Base-by-base conservation (phyloP, 2,797 vertebrate genomes). In the Schizothorax lantsangensis region DNA sequence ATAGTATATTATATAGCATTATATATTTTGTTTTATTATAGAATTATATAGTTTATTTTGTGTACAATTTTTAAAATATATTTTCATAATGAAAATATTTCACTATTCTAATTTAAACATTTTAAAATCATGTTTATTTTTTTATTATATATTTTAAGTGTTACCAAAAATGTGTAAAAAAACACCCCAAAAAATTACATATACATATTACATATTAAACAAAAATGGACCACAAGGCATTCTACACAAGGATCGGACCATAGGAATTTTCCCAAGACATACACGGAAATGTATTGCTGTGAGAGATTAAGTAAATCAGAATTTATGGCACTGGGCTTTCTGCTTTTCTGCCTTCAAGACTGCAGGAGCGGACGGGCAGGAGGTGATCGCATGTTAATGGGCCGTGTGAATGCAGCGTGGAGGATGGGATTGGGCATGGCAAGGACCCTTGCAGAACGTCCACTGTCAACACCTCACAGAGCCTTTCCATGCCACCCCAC, bases 351-450 rank as follows among this genome's bases (percentile, higher is more conserved):
- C 11, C 23, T 66, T 5, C 33, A 43, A 72, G 62, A 15, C 21
- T 30, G 62, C 54, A 52, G 43, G 49, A 86, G 77, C 79, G 26
- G 45, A 78, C 6, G 9, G 17, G 9, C 77, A 74, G 81, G 69
- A 89, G 80, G 84, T 77, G 87, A 84, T 86, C 83, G 54, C 84
- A 81, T 90, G 87, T 80, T 89, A 87, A 88, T 87, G 83, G 83
- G 21, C 47, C 3, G 11, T 30, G 69, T 89, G 85, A 88, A 87
- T 26, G 21, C 64, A 84, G 86, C 83, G 69, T 88, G 71, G 80
- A 86, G 19, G 83, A 87, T 88, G 62, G 73, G 83, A 89, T 81
- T 86, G 78, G 81, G 82, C 87, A 88, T 86, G 84, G 82, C 64
- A 73, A 45, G 81, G 69, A 45, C 69, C 81, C 69, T 43, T 73